These are phyloP conservation scores for Scaptodrosophila latifasciaeformis DNA, from an alignment of 2,888 invertebrate species.

Conservation along the genomic window DNA sequence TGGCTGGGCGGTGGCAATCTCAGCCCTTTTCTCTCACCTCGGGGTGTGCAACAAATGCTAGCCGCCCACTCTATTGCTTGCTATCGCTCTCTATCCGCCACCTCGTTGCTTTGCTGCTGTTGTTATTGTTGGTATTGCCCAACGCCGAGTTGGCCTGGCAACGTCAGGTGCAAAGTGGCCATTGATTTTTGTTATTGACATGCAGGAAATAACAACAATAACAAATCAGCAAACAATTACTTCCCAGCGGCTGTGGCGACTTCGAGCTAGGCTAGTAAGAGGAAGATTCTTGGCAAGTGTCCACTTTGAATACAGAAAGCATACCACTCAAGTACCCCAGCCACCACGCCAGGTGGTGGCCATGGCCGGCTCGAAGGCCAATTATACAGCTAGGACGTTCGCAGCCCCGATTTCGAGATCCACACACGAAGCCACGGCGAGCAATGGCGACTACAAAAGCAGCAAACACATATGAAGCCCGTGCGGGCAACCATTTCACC, in stretches of 20 bases:
- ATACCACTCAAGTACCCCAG: constrained; percentile 21
- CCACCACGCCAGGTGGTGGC: constrained; percentile 19
- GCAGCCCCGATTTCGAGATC: no score
- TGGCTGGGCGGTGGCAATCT: neutral
- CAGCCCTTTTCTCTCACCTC: constrained; percentile 1
- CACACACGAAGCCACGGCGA: constrained; percentile 9
- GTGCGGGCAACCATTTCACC: neutral
- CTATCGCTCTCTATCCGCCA: neutral
- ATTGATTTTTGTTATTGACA: constrained; percentile 58
- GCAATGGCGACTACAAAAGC: constrained; percentile 4
- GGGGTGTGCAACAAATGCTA: constrained; percentile 38
- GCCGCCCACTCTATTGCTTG: neutral
- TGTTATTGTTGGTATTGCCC: constrained; percentile 18
- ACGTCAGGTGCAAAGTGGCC: constrained; percentile 35
- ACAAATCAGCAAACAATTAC: neutral
- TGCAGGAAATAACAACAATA: constrained; percentile 32
- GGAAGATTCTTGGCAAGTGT: constrained; percentile 38
- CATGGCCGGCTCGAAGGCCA: constrained; percentile 40
- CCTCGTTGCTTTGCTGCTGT: constrained; percentile 9
- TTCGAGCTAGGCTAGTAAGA: no score
- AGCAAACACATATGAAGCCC: no score
- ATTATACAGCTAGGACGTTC: constrained; percentile 13
- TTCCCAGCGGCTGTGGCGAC: no score
- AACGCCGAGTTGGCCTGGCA: constrained; percentile 40
- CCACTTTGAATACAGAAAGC: constrained; percentile 15